Evolutionary conservation across 2,888 invertebrate genomes (phyloP).

Genomic region (Sphecodes monilicornis): DNA sequence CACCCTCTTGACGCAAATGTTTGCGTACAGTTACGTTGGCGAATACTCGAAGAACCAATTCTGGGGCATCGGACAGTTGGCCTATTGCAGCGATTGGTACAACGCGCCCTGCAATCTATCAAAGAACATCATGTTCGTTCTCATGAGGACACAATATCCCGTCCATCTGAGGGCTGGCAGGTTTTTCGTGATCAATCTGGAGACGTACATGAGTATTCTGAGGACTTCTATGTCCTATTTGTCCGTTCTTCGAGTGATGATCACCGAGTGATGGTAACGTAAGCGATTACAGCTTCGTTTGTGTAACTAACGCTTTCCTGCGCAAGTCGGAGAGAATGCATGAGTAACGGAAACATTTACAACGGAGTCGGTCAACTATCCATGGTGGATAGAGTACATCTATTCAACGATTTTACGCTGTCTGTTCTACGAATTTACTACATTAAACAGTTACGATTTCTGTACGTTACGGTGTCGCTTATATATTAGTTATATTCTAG

Average conservation of each 20-base stretch:
- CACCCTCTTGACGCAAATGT: constrained; percentile 22
- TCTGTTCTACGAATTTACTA: not conserved
- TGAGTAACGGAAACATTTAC: not conserved
- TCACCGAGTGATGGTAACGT: constrained; percentile 33
- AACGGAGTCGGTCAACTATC: not conserved
- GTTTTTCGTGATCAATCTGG: constrained; percentile 22
- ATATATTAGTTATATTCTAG: not conserved
- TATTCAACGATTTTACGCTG: not conserved
- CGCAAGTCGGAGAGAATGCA: not conserved
- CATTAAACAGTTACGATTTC: not conserved
- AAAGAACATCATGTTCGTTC: not conserved
- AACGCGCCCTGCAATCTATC: not conserved
- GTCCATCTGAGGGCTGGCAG: constrained; percentile 11
- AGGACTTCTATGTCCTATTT: constrained; percentile 42
- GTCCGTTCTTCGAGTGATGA: constrained; percentile 35
- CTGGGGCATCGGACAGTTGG: constrained; percentile 12
- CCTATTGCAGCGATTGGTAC: constrained; percentile 28
- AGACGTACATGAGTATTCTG: constrained; percentile 34
- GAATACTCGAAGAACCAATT: constrained; percentile 35
- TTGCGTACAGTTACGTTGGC: constrained; percentile 40
- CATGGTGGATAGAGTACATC: not conserved
- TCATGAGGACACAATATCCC: constrained; percentile 10
- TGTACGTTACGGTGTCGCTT: not conserved
- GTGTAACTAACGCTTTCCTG: not conserved
- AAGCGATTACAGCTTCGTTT: not conserved